phyloP scores from a whole-genome alignment of 2,797 vertebrate genomes.

The Halcyon badia region DNA sequence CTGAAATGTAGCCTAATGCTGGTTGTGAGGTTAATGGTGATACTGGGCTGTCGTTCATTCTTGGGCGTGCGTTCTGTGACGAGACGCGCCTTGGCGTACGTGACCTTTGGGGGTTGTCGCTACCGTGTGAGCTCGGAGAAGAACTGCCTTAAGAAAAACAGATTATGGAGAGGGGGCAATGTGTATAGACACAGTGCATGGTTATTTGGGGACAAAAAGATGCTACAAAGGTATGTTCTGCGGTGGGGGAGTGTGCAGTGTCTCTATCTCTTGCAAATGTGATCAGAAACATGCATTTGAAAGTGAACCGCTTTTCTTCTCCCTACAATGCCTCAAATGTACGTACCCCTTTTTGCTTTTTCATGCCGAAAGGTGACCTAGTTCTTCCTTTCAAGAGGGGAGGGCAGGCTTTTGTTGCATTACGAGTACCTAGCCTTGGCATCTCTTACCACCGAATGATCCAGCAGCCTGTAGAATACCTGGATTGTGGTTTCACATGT shows the following conservation, averaged over 20 bases:
- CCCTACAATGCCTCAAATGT: not conserved
- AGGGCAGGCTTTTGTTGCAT: not conserved
- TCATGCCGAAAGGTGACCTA: not conserved
- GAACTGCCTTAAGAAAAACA: not conserved
- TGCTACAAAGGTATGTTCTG: rapidly evolving
- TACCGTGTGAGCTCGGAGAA: not conserved
- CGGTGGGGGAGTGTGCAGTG: not conserved
- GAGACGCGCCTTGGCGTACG: rapidly evolving
- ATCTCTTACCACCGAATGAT: not conserved
- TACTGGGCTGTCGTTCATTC: not conserved
- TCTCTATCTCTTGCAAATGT: not conserved
- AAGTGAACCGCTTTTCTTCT: not conserved
- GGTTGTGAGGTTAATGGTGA: not conserved
- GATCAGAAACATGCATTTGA: not conserved
- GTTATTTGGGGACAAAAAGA: not conserved
- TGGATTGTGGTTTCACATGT: not conserved
- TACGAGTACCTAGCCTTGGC: not conserved
- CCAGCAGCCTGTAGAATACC: not conserved
- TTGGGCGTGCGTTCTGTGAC: not conserved
- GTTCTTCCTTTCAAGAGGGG: not conserved
- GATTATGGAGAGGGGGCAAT: not conserved
- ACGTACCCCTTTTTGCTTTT: not conserved
- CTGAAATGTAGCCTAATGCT: not conserved
- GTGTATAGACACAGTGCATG: rapidly evolving
- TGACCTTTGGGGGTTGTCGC: not conserved